Evolutionary conservation across 2,888 invertebrate genomes (phyloP), one percentile per base, ranked within the genome.

Genomic region (Stenolophus ochropezus): DNA sequence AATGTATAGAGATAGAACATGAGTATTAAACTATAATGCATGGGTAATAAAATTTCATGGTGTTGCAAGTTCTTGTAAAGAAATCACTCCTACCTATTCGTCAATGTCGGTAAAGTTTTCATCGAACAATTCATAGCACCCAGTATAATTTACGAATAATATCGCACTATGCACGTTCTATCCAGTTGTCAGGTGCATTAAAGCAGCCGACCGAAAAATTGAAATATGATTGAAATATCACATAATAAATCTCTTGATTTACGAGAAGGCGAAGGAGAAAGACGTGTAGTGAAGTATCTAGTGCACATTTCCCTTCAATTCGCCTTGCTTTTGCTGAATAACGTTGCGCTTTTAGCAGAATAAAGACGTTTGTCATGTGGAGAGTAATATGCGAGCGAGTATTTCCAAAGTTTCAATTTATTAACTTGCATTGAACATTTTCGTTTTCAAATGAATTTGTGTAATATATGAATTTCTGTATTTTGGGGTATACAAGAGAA

Each of bases 211-310:
- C 76, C 76, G 76, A 77, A 77, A 77, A 61, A 77, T 77, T 77
- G 76, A 77, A 77, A 58, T 58, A 56, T 77, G 76, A 77, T 77
- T 77, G 58, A 77, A 77, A 58, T 58, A 77, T 76, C 76, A 77
- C 20, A 42, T 33, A 77, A 61, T 61, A 61, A 61, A 61, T 61
- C 61, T 61, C 61, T 61, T 61, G 61, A 61, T 61, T 61, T 61
- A 61, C 61, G 25, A 56, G 56, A 20, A 8, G 4, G 8, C 56
- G 21, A 21, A 4, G 56, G n/a, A 23, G 61, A 61, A 14, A 23
- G n/a, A 56, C 25, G 11, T n/a, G 4, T 8, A 14, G 25, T 61
- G 8, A 4, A 23, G 25, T 27, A 23, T 61, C 61, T 61, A 61
- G 23, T 61, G 61, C 61, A 23, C 61, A 61, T 61, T 21, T 21